phyloP scores from a whole-genome alignment of 2,888 invertebrate species.

The Stenurella melanura region DNA sequence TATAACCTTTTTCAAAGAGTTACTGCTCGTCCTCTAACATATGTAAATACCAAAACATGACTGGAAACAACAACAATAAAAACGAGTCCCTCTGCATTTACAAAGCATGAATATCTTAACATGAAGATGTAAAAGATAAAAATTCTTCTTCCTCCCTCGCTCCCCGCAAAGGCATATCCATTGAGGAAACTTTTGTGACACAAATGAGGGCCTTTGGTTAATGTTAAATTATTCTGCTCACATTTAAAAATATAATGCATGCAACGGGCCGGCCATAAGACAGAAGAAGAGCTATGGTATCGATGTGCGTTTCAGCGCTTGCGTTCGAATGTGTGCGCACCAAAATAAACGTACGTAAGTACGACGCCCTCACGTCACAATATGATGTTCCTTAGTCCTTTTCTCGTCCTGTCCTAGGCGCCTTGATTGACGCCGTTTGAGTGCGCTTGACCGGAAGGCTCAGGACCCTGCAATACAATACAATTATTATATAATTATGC shows the following conservation, averaged over 20 bases:
- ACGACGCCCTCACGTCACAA: slow-evolving; percentile 16
- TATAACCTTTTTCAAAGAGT: background rate
- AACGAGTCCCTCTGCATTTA: slow-evolving; percentile 20
- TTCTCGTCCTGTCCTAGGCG: slow-evolving; percentile 10
- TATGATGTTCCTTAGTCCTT: slow-evolving; percentile 15
- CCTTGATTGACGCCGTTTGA: background rate
- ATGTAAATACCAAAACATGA: slow-evolving; percentile 29
- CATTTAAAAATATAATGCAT: slow-evolving; percentile 26
- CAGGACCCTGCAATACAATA: background rate
- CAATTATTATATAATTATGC: background rate
- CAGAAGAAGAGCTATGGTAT: slow-evolving; percentile 20
- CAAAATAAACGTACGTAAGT: slow-evolving; percentile 25
- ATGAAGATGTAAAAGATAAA: slow-evolving; percentile 37
- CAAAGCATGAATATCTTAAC: slow-evolving; percentile 37
- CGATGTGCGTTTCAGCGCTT: slow-evolving; percentile 34
- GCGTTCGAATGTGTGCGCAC: slow-evolving; percentile 33
- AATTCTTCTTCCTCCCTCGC: slow-evolving; percentile 3
- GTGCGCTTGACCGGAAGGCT: slow-evolving; percentile 16
- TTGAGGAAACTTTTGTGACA: slow-evolving; percentile 32
- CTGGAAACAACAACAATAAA: slow-evolving; percentile 38
- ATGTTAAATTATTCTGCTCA: slow-evolving; percentile 38
- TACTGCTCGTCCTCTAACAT: slow-evolving; percentile 3
- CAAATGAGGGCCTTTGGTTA: slow-evolving; percentile 28
- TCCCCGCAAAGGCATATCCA: slow-evolving; percentile 12
- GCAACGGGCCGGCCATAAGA: slow-evolving; percentile 10